Evolutionary conservation across 2,888 invertebrate species (phyloP).

Genomic region (Patella caerulea): DNA sequence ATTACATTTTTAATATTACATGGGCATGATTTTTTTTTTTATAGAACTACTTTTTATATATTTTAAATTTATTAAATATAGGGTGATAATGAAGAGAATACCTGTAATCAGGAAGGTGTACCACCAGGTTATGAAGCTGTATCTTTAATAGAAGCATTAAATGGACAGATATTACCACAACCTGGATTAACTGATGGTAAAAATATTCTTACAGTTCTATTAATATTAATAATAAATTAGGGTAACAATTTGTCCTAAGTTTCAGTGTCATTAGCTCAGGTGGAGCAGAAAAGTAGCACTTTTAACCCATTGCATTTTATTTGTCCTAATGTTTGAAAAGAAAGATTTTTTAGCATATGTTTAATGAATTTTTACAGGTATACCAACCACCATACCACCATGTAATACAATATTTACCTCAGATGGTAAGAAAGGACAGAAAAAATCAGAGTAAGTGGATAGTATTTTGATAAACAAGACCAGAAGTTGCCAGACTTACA

Average conservation of each 20-base stretch:
- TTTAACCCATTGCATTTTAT: background rate
- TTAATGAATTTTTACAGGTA: background rate
- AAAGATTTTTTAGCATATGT: background rate
- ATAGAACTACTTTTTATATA: too few relatives aligned
- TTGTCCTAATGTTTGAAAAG: background rate
- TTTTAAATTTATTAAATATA: constrained; percentile 9
- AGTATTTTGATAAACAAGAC: too few relatives aligned
- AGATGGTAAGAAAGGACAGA: constrained; percentile 39
- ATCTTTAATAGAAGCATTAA: constrained; percentile 93
- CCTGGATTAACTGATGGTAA: constrained; percentile 55
- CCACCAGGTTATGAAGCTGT: constrained; percentile 95
- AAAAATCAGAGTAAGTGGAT: constrained; percentile 35
- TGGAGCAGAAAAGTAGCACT: background rate
- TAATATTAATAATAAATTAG: constrained; percentile 14
- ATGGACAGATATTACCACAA: constrained; percentile 81
- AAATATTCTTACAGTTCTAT: background rate
- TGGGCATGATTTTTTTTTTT: background rate
- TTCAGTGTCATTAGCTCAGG: background rate
- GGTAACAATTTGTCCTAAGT: background rate
- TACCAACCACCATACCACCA: background rate
- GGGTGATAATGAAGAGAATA: constrained; percentile 58
- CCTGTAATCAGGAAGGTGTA: constrained; percentile 79
- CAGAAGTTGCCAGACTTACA: too few relatives aligned
- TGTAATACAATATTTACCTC: constrained; percentile 5
- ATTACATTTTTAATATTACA: background rate